Evolutionary conservation across 2,888 invertebrate genomes (phyloP), one percentile per base, ranked within the genome.

Genomic region (Cerceris ruficornis): DNA sequence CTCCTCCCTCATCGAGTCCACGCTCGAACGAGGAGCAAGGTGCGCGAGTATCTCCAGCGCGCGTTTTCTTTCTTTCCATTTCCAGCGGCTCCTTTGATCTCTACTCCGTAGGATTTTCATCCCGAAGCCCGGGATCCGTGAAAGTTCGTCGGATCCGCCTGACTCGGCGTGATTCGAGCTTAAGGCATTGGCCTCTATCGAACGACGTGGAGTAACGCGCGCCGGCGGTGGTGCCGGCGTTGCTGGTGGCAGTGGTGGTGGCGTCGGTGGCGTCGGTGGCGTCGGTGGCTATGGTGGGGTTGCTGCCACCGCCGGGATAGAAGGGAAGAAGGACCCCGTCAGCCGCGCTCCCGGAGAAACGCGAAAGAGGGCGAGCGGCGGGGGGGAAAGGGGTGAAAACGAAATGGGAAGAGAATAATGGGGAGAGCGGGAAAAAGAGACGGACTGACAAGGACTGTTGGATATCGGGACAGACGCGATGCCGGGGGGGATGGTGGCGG

Each of bases 171-270:
- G 87, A 85, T 82, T 87, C 82, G 81, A 80, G 81, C 86, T 83
- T 73, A 72, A 86, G 81, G 86, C 83, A 85, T 77, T 84, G 80
- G 77, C 82, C 77, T 83, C 85, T 84, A 87, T 88, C 86, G 87
- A 88, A 82, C 76, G 58, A 41, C 67, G 60, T 11, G 55, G 15
- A 55, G 69, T 71, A 71, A 60, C 77, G 69, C 55, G 58, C 69
- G 69, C 46, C 57, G 57, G 69, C 14, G 75, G 61, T 65, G 52
- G 52, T 59, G 61, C 62, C 9, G 66, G 65, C 50, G 69, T 15
- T 17, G 66, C 17, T 42, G 52, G 41, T n/a, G 52, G 46, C 15
- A 43, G 70, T 42, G 77, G 59, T 52, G 64, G 39, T 9, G 54
- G 46, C 54, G 50, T 57, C 8, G 57, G 43, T 52, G 54, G 46